phyloP scores from a whole-genome alignment of 2,113 vertebrate genomes.

The Protobothrops mucrosquamatus region DNA sequence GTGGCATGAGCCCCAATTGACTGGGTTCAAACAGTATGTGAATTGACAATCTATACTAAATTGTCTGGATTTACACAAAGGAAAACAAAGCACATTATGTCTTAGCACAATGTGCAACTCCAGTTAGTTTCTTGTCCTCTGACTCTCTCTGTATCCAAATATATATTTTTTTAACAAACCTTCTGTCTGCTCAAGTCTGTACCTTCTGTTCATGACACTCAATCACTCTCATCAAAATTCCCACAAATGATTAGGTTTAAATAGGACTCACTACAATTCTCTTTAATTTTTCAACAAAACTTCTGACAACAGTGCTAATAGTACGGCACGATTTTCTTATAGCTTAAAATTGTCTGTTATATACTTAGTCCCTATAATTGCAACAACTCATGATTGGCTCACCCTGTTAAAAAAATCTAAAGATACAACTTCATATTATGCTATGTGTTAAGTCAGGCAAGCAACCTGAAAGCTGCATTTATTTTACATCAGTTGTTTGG shows the following conservation, averaged over 20 bases:
- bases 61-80: not conserved
- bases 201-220: not conserved
- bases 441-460: not conserved
- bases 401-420: not conserved
- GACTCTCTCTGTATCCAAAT: not conserved
- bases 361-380: not conserved
- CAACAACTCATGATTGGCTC: not conserved
- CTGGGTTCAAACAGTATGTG: not conserved
- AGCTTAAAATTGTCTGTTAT: not conserved
- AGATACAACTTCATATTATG: not conserved
- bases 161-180: not conserved
- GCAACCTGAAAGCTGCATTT: not conserved
- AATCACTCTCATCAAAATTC: not conserved
- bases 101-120: not conserved
- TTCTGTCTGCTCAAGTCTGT: not conserved
- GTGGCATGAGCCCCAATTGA: not conserved
- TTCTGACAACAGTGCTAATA: not conserved
- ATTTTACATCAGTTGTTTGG: not conserved
- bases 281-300: not conserved
- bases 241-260: not conserved
- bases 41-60: not conserved
- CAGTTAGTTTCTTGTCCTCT: not conserved
- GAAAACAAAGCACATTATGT: not conserved
- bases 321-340: not conserved
- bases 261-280: not conserved